Conservation (phyloP, 2,797 vertebrate species). For the Petrocephalus schoutedeni region DNA sequence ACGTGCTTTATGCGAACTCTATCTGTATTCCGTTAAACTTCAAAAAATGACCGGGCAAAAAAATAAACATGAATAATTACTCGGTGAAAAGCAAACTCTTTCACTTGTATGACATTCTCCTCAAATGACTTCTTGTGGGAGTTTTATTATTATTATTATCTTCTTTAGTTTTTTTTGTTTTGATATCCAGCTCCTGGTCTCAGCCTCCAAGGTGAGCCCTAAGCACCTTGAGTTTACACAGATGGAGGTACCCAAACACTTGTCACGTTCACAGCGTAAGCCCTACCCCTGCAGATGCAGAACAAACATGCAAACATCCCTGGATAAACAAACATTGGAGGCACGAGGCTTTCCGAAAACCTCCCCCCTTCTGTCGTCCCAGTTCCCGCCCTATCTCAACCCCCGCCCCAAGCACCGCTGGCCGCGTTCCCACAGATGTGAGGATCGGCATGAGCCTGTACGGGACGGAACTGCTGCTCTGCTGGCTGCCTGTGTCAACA, state of each 20-base stretch:
- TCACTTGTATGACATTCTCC: background rate
- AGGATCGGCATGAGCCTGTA: background rate
- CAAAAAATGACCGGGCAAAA: background rate
- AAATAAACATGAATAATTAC: constrained; percentile 14
- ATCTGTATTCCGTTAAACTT: background rate
- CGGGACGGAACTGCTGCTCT: background rate
- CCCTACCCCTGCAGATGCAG: constrained; percentile 10
- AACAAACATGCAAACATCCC: constrained; percentile 18
- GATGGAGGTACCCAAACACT: constrained; percentile 16
- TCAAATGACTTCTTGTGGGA: background rate
- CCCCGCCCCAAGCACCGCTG: background rate
- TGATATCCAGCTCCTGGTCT: background rate
- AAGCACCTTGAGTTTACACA: constrained; percentile 19
- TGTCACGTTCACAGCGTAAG: constrained; percentile 9
- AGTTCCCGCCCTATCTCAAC: background rate
- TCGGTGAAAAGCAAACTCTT: constrained; percentile 2
- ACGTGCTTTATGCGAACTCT: background rate
- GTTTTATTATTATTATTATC: background rate
- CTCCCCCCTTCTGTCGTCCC: background rate
- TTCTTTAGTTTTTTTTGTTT: background rate
- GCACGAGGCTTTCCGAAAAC: constrained; percentile 24
- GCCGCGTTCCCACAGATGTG: constrained; percentile 8
- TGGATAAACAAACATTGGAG: constrained; percentile 17
- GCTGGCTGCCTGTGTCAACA: constrained; percentile 55
- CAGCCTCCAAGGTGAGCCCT: background rate